Conservation (phyloP, 2,888 invertebrate species). For the Petrolisthes cinctipes region DNA sequence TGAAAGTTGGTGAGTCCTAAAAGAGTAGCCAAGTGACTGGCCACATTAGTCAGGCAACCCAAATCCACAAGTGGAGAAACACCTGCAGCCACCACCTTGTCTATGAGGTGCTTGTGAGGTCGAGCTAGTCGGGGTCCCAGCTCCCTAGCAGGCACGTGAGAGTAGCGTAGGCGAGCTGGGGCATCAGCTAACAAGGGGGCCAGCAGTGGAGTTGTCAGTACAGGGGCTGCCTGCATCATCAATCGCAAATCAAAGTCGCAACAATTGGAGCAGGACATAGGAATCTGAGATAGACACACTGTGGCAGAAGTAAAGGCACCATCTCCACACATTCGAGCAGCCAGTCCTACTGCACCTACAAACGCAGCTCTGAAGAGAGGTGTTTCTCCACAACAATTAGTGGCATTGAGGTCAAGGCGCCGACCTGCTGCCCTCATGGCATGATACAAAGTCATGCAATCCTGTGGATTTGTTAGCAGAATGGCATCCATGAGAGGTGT, state of each 20-base stretch:
- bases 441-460: slow-evolving; percentile 47
- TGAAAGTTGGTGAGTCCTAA: slow-evolving; percentile 29
- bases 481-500: slow-evolving; percentile 65
- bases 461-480: slow-evolving; percentile 44
- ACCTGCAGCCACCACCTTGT: slow-evolving; percentile 57
- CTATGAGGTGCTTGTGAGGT: slow-evolving; percentile 56
- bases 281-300: slow-evolving; percentile 25
- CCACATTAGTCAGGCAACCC: slow-evolving; percentile 38
- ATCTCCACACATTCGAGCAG: slow-evolving; percentile 48
- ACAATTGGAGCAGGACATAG: not conserved
- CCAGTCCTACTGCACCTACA: slow-evolving; percentile 59
- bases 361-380: slow-evolving; percentile 64
- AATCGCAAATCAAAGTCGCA: not conserved
- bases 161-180: slow-evolving; percentile 51
- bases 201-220: slow-evolving; percentile 47
- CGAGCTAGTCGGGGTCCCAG: not conserved
- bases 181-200: slow-evolving; percentile 65
- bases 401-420: slow-evolving; percentile 41
- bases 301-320: slow-evolving; percentile 51
- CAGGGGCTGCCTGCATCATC: not conserved
- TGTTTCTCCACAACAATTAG: slow-evolving; percentile 63
- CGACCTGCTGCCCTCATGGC: slow-evolving; percentile 51
- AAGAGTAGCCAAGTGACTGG: slow-evolving; percentile 22
- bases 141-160: slow-evolving; percentile 33
- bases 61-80: slow-evolving; percentile 63